Evolutionary conservation across 2,888 invertebrate species (phyloP), one percentile per base, ranked within the genome.

Genomic region (Sclerodermus sp.): DNA sequence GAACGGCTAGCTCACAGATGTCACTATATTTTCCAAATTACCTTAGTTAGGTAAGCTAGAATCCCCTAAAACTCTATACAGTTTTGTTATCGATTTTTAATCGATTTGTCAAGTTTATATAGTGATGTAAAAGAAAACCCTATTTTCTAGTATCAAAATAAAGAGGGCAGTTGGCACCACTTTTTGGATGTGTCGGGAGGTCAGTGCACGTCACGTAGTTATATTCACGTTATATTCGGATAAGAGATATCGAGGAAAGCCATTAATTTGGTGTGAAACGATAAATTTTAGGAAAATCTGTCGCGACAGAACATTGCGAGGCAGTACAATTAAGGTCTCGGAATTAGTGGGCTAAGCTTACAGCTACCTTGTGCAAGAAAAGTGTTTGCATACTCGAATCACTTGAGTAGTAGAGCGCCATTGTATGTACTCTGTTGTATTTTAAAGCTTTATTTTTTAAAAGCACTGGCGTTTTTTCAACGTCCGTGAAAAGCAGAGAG

Each of bases 151-250:
- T n/a, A n/a, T n/a, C n/a, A n/a, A n/a, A n/a, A n/a, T n/a, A n/a
- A n/a, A n/a, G n/a, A n/a, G n/a, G n/a, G n/a, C n/a, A n/a, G 23
- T 23, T 23, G 6, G 14, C 14, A 39, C 6, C 14, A 39, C 17
- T 10, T 16, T 39, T 39, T 39, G 12, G 34, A 12, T n/a, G 34
- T 12, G 10, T 4, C 10, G 63, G 66, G 73, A 73, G 74, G 72
- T 74, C 73, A 74, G 74, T 73, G 74, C 56, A 74, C 74, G 73
- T 74, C 74, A 74, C 73, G 71, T 66, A 73, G 71, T 73, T 71
- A 69, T 67, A 61, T 62, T 64, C 62, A 56, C 48, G 55, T 18
- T 14, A 16, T 56, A 53, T 58, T 60, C 53, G 48, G 57, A 62
- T 60, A 60, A 53, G 57, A 65, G 59, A 58, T 68, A 67, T 61